Conservation (phyloP, 2,797 vertebrate genomes). For the Threskiornis aethiopicus region DNA sequence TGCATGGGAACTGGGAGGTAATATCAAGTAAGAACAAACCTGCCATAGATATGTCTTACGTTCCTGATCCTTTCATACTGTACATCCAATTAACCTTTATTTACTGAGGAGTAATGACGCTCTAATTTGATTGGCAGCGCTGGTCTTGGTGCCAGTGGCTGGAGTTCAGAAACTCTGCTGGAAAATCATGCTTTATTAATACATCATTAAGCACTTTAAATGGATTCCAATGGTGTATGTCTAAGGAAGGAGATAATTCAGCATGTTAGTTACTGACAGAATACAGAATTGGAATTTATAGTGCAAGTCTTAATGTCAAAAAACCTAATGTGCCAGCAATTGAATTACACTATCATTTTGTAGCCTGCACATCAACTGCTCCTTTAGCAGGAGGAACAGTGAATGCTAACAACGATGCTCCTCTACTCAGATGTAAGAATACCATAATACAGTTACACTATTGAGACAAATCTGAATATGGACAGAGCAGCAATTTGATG, state of each 20-base stretch:
- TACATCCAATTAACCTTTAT: constrained; percentile 76
- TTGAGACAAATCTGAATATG: not conserved
- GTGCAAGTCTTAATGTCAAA: constrained; percentile 60
- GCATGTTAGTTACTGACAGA: constrained; percentile 73
- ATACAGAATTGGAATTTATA: constrained; percentile 72
- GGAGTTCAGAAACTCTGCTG: constrained; percentile 63
- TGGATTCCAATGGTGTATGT: constrained; percentile 69
- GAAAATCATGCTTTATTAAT: constrained; percentile 76
- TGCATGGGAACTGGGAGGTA: not conserved
- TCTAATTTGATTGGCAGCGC: constrained; percentile 67
- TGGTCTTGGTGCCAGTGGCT: constrained; percentile 31
- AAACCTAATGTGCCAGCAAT: constrained; percentile 54
- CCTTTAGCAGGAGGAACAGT: constrained; percentile 33
- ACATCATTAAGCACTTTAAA: constrained; percentile 76
- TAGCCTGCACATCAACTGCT: not conserved
- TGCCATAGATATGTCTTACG: not conserved
- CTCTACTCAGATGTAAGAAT: constrained; percentile 29
- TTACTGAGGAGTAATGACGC: constrained; percentile 59
- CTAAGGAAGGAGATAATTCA: constrained; percentile 73
- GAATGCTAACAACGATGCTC: constrained; percentile 40
- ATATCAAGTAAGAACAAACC: not conserved
- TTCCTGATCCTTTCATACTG: constrained; percentile 18
- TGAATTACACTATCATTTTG: constrained; percentile 53
- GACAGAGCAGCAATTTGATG: constrained; percentile 6
- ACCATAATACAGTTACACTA: not conserved